Evolutionary conservation across 2,113 vertebrate genomes (phyloP), one percentile per base, ranked within the genome.

Genomic region (Rhegmatorhina hoffmannsi): DNA sequence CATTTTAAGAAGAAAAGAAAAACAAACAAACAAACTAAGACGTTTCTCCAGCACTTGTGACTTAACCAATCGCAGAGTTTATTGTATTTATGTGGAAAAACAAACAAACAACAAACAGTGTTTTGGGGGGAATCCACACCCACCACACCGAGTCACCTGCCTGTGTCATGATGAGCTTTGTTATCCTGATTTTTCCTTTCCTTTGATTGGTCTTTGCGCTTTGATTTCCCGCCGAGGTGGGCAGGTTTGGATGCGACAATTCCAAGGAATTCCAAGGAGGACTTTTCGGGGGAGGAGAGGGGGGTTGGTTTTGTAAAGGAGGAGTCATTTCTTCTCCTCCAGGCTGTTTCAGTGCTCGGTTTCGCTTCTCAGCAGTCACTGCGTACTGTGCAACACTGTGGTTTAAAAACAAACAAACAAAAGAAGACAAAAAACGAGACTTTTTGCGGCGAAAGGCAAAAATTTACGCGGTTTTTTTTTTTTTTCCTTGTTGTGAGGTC

Each of bases 1-100:
- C 98, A 98, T 98, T 98, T 97, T 98, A 97, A 98, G 96, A 92
- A 96, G 93, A 87, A 75, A 72, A 83, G 40, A 40, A 40, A 40
- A 70, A 97, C 12, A 14, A 55, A 55, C 3, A 13, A 23, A 12
- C 10, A 96, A 94, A 40, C 19, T 23, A 96, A 95, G 75, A 95
- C 23, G 77, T 97, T 97, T 98, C 98, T 98, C 97, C 98, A 98
- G 98, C 98, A 98, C 98, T 98, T 99, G 98, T 98, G 98, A 98
- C 98, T 98, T 97, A 98, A 98, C 98, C 98, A 94, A 97, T 97
- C 92, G 87, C 96, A 97, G 97, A 97, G 97, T 97, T 97, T 96
- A 98, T 98, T 98, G 98, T 99, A 98, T 98, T 98, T 98, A 98
- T 98, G 98, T 99, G 98, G 40, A 43, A 43, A 43, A 43, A 43